Evolutionary conservation across 1,140 invertebrate genomes (phyloP).

Genomic region (Bathynomus jamesi): DNA sequence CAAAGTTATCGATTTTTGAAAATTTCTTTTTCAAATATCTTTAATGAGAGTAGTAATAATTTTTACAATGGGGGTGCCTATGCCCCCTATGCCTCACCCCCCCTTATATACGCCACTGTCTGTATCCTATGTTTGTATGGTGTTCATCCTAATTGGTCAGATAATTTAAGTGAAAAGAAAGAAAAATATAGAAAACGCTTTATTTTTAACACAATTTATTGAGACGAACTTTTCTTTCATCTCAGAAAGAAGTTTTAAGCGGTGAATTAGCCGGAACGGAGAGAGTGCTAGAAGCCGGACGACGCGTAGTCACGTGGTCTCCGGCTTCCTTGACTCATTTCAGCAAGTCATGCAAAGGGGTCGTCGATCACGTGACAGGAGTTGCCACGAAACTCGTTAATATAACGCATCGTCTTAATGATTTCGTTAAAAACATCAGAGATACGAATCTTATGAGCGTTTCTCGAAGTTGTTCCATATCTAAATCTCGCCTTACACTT

Average conservation of each 20-base stretch:
- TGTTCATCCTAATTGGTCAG: too few relatives aligned
- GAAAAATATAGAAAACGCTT: too few relatives aligned
- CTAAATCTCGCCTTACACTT: background rate
- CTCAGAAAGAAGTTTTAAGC: conserved; percentile 16
- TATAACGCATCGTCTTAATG: background rate
- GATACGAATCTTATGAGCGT: background rate
- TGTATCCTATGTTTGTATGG: too few relatives aligned
- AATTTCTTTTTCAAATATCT: too few relatives aligned
- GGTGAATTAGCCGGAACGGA: conserved; percentile 26
- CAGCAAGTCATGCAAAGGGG: conserved; percentile 21
- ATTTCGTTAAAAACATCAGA: background rate
- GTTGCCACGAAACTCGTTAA: conserved; percentile 22
- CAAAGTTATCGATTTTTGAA: too few relatives aligned
- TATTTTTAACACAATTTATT: too few relatives aligned
- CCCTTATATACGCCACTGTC: too few relatives aligned
- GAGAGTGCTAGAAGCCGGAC: conserved; percentile 25
- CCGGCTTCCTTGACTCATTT: conserved; percentile 30
- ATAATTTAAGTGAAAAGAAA: too few relatives aligned
- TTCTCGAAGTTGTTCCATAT: background rate
- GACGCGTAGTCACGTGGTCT: conserved; percentile 33
- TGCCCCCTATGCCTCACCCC: too few relatives aligned
- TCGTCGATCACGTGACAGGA: conserved; percentile 26
- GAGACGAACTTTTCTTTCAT: too few relatives aligned
- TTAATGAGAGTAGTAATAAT: too few relatives aligned
- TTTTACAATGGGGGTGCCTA: too few relatives aligned